Percentiles rank a stretch among this genome's conserved stretches.
phyloP scores from a whole-genome alignment of 2,888 invertebrate genomes.

The Tetragonula carbonaria region DNA sequence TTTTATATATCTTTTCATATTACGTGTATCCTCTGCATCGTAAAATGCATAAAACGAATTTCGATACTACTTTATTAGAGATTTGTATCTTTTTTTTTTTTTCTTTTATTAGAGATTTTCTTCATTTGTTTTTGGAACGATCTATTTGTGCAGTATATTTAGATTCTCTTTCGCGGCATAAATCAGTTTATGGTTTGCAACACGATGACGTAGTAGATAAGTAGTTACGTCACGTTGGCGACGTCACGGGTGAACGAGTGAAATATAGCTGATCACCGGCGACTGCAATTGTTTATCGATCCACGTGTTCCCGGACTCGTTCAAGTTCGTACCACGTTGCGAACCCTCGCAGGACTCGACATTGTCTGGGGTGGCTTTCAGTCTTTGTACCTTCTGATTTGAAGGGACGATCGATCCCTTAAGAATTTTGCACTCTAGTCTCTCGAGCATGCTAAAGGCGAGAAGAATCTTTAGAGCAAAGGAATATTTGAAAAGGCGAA shows the following conservation, averaged over 20 bases:
- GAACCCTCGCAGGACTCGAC: slow-evolving; percentile 7
- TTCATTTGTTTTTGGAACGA: background rate
- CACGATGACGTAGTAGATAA: slow-evolving; percentile 23
- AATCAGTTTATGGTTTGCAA: slow-evolving; percentile 19
- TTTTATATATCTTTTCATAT: too few relatives aligned
- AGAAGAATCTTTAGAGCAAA: background rate
- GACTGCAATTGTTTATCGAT: slow-evolving; percentile 49
- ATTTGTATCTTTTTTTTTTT: background rate
- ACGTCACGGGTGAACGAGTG: slow-evolving; percentile 38
- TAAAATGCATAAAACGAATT: too few relatives aligned
- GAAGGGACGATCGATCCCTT: slow-evolving; percentile 18
- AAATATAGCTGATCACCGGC: slow-evolving; percentile 15
- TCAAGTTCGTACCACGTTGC: slow-evolving; percentile 39
- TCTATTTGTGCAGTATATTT: background rate
- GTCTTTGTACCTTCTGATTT: slow-evolving; percentile 4
- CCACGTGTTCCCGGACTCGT: slow-evolving; percentile 20
- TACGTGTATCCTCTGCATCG: too few relatives aligned
- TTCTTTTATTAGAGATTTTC: background rate
- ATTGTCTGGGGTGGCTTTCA: slow-evolving; percentile 26
- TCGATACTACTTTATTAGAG: too few relatives aligned
- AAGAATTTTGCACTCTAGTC: slow-evolving; percentile 12
- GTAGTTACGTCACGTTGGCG: slow-evolving; percentile 25
- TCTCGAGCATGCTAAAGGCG: background rate
- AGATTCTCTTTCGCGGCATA: background rate
- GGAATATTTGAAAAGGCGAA: background rate